Evolutionary conservation across 2,113 vertebrate genomes (phyloP), one percentile per base, ranked within the genome.

Genomic region (Menidia beryllina): DNA sequence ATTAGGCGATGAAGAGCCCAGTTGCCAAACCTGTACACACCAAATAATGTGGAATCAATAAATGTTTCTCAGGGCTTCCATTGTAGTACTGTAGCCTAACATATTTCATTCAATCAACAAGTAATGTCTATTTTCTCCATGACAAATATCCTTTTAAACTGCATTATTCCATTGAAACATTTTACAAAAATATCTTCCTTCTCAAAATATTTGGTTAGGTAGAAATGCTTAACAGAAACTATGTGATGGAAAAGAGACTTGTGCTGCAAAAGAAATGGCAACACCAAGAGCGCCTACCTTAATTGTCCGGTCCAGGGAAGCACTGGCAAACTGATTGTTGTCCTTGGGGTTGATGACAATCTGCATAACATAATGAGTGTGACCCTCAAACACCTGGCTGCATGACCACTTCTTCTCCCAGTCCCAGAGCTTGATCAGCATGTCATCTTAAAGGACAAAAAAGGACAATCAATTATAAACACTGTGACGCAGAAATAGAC

Each of bases 381-480:
- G 98, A 60, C 98, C 98, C 90, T 99, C 98, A 93, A 99, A 99
- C 73, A 99, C 97, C 81, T 99, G 98, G 79, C 96, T 98, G 87
- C 97, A 99, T 2, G 95, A 94, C 98, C 98, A 99, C 69, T 99
- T 99, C 89, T 99, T 99, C 83, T 99, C 98, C 98, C 98, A 99
- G 90, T 99, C 98, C 98, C 98, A 99, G 3, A 99, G 94, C 72
- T 99, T 99, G 89, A 99, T 99, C 73, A 99, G 93, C 98, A 99
- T 99, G 89, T 99, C 98, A 93, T 99, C 98, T 99, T 85, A 9
- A 66, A 56, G 77, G 34, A 60, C 20, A 84, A 11, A 87, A 23
- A 65, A 58, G 60, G 15, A 49, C 4, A 61, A 39, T 41, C 0
- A 66, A 4, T 7, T 26, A 79, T 19, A 72, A 19, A 87, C 10